Percentiles rank a stretch among this genome's conserved stretches.
Evolutionary conservation across 2,888 invertebrate species (phyloP).

Genomic region (Pegoplata infirma): DNA sequence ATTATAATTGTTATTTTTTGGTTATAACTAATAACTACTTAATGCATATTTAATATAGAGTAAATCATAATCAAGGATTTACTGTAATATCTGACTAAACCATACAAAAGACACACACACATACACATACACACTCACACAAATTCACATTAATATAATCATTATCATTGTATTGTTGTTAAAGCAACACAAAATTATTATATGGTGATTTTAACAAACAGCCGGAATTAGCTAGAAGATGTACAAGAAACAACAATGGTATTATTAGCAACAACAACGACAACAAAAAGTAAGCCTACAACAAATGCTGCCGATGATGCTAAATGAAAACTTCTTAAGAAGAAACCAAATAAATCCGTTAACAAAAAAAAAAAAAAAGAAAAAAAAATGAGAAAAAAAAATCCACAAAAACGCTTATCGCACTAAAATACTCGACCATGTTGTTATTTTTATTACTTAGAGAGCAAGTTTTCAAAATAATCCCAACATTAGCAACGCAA

Average conservation of each 20-base stretch:
- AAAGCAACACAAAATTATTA: constrained; percentile 42
- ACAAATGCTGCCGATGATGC: constrained; percentile 11
- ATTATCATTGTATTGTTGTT: constrained; percentile 18
- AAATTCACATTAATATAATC: neutral
- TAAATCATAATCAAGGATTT: constrained; percentile 38
- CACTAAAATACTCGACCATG: constrained; percentile 52
- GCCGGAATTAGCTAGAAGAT: constrained; percentile 26
- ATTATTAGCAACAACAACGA: constrained; percentile 1
- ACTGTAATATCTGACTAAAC: neutral
- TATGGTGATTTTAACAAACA: constrained; percentile 43
- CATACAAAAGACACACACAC: neutral
- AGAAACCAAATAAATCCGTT: constrained; percentile 57
- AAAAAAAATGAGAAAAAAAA: too few relatives aligned
- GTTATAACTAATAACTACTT: constrained; percentile 23
- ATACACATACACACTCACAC: neutral
- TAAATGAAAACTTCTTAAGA: constrained; percentile 19
- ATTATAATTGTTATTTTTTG: constrained; percentile 3
- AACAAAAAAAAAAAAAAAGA: constrained; percentile 44
- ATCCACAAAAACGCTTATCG: constrained; percentile 52
- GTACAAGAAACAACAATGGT: neutral
- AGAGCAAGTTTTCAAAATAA: constrained; percentile 61
- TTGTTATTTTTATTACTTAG: constrained; percentile 62
- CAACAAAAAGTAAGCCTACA: constrained; percentile 3
- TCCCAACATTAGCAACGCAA: constrained; percentile 64
- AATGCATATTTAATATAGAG: constrained; percentile 45